Percentiles rank a stretch among this genome's conserved stretches.
phyloP scores from a whole-genome alignment of 2,797 vertebrate species.

The Carapus acus region DNA sequence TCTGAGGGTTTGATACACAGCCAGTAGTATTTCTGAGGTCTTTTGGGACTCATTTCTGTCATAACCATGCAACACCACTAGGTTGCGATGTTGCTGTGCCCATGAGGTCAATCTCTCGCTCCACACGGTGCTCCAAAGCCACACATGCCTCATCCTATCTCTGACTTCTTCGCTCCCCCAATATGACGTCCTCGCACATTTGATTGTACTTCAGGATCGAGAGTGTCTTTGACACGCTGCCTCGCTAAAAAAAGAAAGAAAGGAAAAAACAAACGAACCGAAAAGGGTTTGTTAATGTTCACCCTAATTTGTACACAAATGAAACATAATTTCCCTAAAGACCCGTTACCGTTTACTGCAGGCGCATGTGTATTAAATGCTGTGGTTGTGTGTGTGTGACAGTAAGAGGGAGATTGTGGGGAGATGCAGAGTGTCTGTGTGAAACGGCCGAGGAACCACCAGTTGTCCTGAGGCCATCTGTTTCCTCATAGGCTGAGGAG shows the following conservation, averaged over 20 bases:
- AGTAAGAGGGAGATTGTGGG: slow-evolving; percentile 24
- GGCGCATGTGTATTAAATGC: background rate
- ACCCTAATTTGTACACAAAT: no score
- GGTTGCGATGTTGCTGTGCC: slow-evolving; percentile 27
- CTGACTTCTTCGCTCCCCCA: background rate
- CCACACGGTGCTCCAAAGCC: no score
- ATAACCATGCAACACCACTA: slow-evolving; percentile 25
- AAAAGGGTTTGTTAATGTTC: no score
- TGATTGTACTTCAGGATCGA: no score
- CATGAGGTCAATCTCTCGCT: background rate
- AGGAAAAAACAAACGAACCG: no score
- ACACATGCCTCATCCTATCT: slow-evolving; percentile 1
- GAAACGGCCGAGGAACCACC: slow-evolving; percentile 62
- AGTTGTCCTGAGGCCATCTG: slow-evolving; percentile 73
- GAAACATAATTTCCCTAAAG: no score
- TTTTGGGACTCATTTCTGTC: slow-evolving; percentile 1
- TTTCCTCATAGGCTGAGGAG: slow-evolving; percentile 39
- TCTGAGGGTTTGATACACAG: no score
- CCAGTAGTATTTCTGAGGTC: no score
- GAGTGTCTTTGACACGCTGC: no score
- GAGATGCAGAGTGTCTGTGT: slow-evolving; percentile 28
- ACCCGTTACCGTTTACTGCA: no score
- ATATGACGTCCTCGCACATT: no score
- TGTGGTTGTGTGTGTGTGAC: slow-evolving; percentile 15
- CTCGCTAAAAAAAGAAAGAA: no score